Base-by-base conservation (phyloP, 2,113 vertebrate species). In the Mormoops blainvillei region DNA sequence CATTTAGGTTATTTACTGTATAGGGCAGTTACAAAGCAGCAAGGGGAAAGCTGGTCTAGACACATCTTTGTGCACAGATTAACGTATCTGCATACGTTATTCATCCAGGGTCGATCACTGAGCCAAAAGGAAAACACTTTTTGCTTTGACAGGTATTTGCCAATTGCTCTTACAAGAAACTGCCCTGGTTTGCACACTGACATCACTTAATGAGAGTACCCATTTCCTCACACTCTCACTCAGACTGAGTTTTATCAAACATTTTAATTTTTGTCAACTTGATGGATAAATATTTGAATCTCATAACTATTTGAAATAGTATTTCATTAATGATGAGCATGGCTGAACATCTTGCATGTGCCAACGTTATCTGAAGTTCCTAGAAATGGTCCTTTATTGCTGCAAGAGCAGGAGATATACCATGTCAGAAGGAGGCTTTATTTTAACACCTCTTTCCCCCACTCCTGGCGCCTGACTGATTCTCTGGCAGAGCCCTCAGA, bases 351-450 rank as follows among this genome's bases (percentile, higher is more conserved):
- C 87, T 74, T 68, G 86, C 71, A 65, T 41, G 24, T 67, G 18
- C 78, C 58, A 73, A 54, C 7, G 43, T 33, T 87, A n/a, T 31
- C 56, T 36, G 54, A 56, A 20, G 80, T 94, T 96, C 84, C 41
- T 96, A 63, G 92, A 97, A 94, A 94, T 84, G 87, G 16, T 56
- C 56, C 18, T 65, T 83, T 63, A 68, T 87, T 80, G 48, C 84
- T 43, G 9, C 2, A 89, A 8, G 41, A 85, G 19, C 67, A 38
- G 68, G 68, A 92, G 63, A 61, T 2, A 5, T 43, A 73, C 86
- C 81, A 82, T 94, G 95, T 92, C 38, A 26, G 63, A 45, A 45
- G n/a, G 38, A 96, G 82, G 28, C 18, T 82, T 90, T 43, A 19
- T 74, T 90, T 96, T 63, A 67, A 89, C 85, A 84, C 92, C 65